Percentiles rank a stretch among this genome's conserved stretches.
phyloP scores from a whole-genome alignment of 2,888 invertebrate species.

The Syrista parreyssii region DNA sequence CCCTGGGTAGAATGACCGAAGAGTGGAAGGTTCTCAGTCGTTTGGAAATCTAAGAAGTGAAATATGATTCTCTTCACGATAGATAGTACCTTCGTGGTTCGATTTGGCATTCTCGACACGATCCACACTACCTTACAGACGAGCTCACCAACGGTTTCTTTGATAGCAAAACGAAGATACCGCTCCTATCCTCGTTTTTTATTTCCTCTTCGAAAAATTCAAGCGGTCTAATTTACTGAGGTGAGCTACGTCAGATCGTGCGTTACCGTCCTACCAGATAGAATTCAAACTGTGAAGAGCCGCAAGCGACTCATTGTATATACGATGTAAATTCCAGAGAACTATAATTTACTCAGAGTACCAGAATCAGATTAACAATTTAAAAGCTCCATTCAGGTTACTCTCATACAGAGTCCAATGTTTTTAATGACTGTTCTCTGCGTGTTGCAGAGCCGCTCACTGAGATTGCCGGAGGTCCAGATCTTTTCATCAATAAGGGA shows the following conservation, averaged over 20 bases:
- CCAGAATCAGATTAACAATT: background rate
- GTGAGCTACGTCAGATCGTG: slow-evolving; percentile 10
- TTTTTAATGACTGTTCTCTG: slow-evolving; percentile 9
- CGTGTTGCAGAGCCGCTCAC: slow-evolving; percentile 79
- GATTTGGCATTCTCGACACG: slow-evolving; percentile 26
- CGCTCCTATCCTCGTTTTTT: background rate
- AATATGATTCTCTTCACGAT: slow-evolving; percentile 10
- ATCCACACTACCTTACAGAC: slow-evolving; percentile 24
- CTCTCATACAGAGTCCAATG: background rate
- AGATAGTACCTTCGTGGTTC: slow-evolving; percentile 1
- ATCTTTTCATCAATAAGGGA: slow-evolving; percentile 84
- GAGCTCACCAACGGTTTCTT: slow-evolving; percentile 17
- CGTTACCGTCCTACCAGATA: background rate
- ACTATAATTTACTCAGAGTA: background rate
- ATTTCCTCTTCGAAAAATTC: background rate
- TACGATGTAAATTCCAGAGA: background rate
- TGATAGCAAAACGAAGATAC: slow-evolving; percentile 27
- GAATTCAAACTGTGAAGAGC: background rate
- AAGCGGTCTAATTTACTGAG: slow-evolving; percentile 18
- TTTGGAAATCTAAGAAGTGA: slow-evolving; percentile 4
- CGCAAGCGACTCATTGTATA: background rate
- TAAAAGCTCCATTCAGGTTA: background rate
- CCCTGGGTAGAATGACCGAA: too few relatives aligned
- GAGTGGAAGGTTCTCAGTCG: background rate
- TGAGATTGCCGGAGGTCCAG: slow-evolving; percentile 82